These are phyloP conservation scores for Carassius gibelio DNA, from an alignment of 2,113 vertebrate genomes.

Conservation along the genomic window DNA sequence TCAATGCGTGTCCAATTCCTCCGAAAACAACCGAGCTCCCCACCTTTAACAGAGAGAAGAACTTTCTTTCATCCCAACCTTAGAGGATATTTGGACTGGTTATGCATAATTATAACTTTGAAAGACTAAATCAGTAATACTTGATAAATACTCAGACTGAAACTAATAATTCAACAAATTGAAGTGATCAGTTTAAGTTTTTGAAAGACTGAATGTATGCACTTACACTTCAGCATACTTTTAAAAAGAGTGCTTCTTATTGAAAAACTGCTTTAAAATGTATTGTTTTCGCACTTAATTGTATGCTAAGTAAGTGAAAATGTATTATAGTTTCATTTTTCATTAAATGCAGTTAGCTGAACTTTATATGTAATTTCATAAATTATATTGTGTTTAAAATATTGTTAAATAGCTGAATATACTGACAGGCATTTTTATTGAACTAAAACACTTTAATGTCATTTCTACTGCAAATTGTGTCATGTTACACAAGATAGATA, in stretches of 20 bases:
- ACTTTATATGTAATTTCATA: not conserved
- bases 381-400: not conserved
- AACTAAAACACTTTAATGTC: not conserved
- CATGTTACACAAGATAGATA: not conserved
- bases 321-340: not conserved
- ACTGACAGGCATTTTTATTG: not conserved
- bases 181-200: not conserved
- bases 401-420: not conserved
- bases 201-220: not conserved
- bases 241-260: not conserved
- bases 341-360: not conserved
- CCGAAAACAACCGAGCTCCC: conserved; percentile 55
- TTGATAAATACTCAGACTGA: not conserved
- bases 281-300: not conserved
- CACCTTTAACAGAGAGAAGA: conserved; percentile 68
- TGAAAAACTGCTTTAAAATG: not conserved
- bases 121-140: not conserved
- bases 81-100: conserved; percentile 56
- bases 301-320: not conserved
- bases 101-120: conserved; percentile 22
- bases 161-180: not conserved
- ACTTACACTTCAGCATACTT: not conserved
- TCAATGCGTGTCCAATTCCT: conserved; percentile 79
- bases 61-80: conserved; percentile 72
- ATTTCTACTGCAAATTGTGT: not conserved